Base-by-base conservation (phyloP, 2,113 vertebrate genomes). In the Lipophrys pholis region DNA sequence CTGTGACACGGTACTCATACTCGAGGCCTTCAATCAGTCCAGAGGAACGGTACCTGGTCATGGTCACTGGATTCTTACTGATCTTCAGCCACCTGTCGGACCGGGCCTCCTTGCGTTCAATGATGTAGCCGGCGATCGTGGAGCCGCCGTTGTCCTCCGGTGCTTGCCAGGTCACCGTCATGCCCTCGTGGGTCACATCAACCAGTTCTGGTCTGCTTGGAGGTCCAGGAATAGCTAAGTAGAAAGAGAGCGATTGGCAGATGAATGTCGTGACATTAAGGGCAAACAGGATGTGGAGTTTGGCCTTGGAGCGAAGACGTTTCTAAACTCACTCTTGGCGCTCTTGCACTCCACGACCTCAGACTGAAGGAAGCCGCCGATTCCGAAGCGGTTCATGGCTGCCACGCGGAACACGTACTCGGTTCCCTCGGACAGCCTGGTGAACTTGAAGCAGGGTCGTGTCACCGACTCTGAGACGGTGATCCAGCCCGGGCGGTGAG, bases 371-470 rank as follows among this genome's bases (percentile, higher is more conserved):
- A 97, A 99, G 49, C 95, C 90, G 50, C 98, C 97, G 1, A 99
- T 91, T 9, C 98, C 97, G 16, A 99, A 99, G 77, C 98, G 97
- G 80, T 99, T 99, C 77, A 97, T 97, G 69, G 97, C 98, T 67
- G 97, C 97, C 38, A 96, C 97, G 2, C 97, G 96, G 95, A 99
- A 99, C 78, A 98, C 97, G 5, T 99, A 99, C 90, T 99, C 98
- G 0, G 95, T 95, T 85, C 95, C 95, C 92, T 99, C 97, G 6
- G 72, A 90, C 35, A 99, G 95, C 87, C 96, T 95, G 69, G 93
- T 96, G 80, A 98, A 99, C 77, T 97, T 99, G 89, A 94, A 99
- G 17, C 77, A 96, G 30, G 95, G 93, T 76, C 98, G 95, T 15
- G 98, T 99, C 79, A 99, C 97, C 10, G 98, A 99, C 87, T 99